Evolutionary conservation across 2,113 vertebrate genomes (phyloP).

Genomic region (Dunckerocampus dactyliophorus): DNA sequence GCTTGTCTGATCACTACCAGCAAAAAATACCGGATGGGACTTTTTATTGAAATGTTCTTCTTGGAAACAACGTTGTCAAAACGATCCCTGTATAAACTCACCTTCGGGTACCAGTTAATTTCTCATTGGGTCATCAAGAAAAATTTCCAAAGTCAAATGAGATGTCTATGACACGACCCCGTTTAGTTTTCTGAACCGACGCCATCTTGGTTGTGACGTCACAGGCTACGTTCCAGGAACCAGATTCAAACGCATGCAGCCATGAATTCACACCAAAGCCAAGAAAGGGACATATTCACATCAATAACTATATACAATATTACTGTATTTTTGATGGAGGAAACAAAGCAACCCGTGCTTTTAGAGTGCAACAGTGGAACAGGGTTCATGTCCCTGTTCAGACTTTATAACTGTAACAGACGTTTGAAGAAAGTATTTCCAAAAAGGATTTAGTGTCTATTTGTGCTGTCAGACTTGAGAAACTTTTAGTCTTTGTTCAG

Average conservation of each 20-base stretch:
- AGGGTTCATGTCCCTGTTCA: slow-evolving; percentile 22
- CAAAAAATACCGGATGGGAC: neutral
- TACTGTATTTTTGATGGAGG: too few species aligned
- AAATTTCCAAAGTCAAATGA: too few species aligned
- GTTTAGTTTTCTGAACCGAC: too few species aligned
- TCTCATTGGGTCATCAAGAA: too few species aligned
- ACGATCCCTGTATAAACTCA: slow-evolving; percentile 9
- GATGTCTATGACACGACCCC: too few species aligned
- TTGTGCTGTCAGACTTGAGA: slow-evolving; percentile 28
- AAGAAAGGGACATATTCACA: too few species aligned
- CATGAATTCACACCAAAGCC: too few species aligned
- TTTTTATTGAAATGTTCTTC: neutral
- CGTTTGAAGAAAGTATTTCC: slow-evolving; percentile 25
- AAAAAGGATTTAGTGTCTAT: slow-evolving; percentile 34
- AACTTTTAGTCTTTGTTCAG: slow-evolving; percentile 34
- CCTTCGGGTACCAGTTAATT: neutral
- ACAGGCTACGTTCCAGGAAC: too few species aligned
- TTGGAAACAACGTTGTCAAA: too few species aligned
- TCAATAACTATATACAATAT: too few species aligned
- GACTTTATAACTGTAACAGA: slow-evolving; percentile 23
- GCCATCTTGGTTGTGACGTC: too few species aligned
- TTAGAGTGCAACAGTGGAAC: slow-evolving; percentile 8
- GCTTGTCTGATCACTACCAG: slow-evolving; percentile 22
- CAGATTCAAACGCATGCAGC: too few species aligned
- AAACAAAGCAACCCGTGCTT: neutral